phyloP scores from a whole-genome alignment of 2,113 vertebrate species.

The Tragelaphus imberbis region DNA sequence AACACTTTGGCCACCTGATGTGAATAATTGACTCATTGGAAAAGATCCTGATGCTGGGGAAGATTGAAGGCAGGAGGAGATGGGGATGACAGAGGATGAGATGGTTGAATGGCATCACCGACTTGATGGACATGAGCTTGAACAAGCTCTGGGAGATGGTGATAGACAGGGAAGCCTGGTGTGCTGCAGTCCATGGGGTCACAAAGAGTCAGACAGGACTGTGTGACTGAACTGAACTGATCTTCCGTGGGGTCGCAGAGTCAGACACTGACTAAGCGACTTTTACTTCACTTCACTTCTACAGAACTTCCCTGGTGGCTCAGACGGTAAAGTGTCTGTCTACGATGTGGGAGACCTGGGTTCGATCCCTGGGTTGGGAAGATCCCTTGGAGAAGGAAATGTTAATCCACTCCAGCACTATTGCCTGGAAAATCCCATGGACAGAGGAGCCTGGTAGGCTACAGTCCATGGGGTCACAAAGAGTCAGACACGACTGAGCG shows the following conservation, averaged over 20 bases:
- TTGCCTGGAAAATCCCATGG: too few relatives aligned
- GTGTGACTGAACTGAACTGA: neutral
- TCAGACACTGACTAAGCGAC: neutral
- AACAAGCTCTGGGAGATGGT: neutral
- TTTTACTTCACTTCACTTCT: neutral
- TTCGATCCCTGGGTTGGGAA: too few relatives aligned
- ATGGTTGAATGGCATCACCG: neutral
- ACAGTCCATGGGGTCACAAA: accelerated
- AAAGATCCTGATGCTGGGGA: neutral
- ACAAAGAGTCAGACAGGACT: neutral
- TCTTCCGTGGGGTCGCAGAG: accelerated
- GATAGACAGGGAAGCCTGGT: neutral
- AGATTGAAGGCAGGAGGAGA: neutral
- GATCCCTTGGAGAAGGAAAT: too few relatives aligned
- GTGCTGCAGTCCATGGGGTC: neutral
- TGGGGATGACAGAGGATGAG: neutral
- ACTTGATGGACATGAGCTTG: neutral
- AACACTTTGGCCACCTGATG: neutral
- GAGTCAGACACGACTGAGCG: neutral
- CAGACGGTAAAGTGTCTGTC: too few relatives aligned
- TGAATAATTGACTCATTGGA: neutral
- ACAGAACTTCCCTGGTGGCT: too few relatives aligned
- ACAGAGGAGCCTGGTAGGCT: too few relatives aligned
- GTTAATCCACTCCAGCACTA: too few relatives aligned
- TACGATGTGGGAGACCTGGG: too few relatives aligned